These are phyloP conservation scores for Geotrupes spiniger DNA, from an alignment of 2,888 invertebrate genomes.

Conservation along the genomic window DNA sequence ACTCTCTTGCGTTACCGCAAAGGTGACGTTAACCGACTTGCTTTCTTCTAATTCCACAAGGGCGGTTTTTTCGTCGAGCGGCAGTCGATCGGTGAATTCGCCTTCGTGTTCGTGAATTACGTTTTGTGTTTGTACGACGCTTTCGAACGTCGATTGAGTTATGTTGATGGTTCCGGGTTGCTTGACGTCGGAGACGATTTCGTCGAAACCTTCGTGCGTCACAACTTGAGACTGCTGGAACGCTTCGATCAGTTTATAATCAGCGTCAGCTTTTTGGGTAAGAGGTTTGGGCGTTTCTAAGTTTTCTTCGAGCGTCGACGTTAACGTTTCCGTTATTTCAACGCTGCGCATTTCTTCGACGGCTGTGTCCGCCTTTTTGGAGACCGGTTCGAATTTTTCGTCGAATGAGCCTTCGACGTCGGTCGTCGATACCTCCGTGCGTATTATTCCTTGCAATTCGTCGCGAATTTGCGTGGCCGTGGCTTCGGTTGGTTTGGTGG, in stretches of 20 bases:
- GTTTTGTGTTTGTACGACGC: slow-evolving; percentile 47
- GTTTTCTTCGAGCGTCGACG: slow-evolving; percentile 24
- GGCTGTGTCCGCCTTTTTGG: slow-evolving; percentile 54
- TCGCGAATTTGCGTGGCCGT: slow-evolving; percentile 40
- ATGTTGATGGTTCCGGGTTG: slow-evolving; percentile 37
- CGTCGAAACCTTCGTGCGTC: slow-evolving; percentile 23
- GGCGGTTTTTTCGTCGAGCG: slow-evolving; percentile 45
- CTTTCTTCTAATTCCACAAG: slow-evolving; percentile 47
- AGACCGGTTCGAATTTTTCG: slow-evolving; percentile 50
- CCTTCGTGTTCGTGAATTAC: slow-evolving; percentile 52
- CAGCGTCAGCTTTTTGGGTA: slow-evolving; percentile 27
- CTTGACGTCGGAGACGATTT: slow-evolving; percentile 35
- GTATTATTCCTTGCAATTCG: slow-evolving; percentile 47
- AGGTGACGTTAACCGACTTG: slow-evolving; percentile 46
- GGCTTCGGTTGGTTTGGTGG: slow-evolving; percentile 34
- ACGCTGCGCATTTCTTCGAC: slow-evolving; percentile 58
- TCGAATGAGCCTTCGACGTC: slow-evolving; percentile 52
- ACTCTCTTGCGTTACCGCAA: slow-evolving; percentile 37
- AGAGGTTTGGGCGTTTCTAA: slow-evolving; percentile 21
- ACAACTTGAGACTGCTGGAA: slow-evolving; percentile 22
- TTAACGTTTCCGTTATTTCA: slow-evolving; percentile 38
- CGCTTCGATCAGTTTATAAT: slow-evolving; percentile 25
- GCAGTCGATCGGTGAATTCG: slow-evolving; percentile 38
- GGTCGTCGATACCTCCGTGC: slow-evolving; percentile 45
- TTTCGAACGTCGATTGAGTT: slow-evolving; percentile 48